These are phyloP conservation scores for Pseudococcus longispinus DNA, from an alignment of 2,888 invertebrate species.

Conservation along the genomic window DNA sequence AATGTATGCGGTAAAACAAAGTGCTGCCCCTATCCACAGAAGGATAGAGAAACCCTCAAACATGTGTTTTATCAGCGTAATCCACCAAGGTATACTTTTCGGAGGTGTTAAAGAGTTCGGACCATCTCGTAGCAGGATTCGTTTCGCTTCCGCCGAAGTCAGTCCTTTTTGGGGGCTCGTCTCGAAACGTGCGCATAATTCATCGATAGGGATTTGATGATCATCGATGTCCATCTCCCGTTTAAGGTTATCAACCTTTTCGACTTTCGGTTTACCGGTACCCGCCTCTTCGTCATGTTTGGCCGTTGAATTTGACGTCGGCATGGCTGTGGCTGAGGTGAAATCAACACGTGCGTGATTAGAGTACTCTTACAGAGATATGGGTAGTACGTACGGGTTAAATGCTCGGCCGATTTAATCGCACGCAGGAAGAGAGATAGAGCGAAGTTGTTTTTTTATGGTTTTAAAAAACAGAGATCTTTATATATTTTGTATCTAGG, in stretches of 20 bases:
- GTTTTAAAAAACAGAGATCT: slow-evolving; percentile 4
- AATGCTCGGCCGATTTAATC: background rate
- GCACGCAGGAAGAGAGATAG: background rate
- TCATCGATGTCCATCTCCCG: slow-evolving; percentile 69
- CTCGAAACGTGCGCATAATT: slow-evolving; percentile 62
- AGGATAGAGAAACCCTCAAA: slow-evolving; percentile 80
- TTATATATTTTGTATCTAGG: background rate
- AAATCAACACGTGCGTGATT: background rate
- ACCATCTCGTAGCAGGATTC: slow-evolving; percentile 70
- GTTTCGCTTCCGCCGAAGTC: slow-evolving; percentile 67
- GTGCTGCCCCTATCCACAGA: slow-evolving; percentile 77
- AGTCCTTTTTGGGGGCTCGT: slow-evolving; percentile 68
- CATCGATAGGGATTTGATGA: slow-evolving; percentile 66
- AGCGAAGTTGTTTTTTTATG: background rate
- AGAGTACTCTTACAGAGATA: background rate
- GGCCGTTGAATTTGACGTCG: background rate
- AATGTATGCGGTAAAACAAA: slow-evolving; percentile 73
- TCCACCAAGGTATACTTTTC: slow-evolving; percentile 74
- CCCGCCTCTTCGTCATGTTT: background rate
- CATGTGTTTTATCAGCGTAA: slow-evolving; percentile 70
- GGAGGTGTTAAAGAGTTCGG: slow-evolving; percentile 79
- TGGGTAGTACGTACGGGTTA: background rate
- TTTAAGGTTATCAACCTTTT: slow-evolving; percentile 65
- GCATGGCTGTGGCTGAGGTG: background rate
- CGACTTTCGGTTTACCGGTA: background rate